These are phyloP conservation scores for Trematocara stigmaticum DNA, from an alignment of 2,113 vertebrate genomes.

Conservation along the genomic window DNA sequence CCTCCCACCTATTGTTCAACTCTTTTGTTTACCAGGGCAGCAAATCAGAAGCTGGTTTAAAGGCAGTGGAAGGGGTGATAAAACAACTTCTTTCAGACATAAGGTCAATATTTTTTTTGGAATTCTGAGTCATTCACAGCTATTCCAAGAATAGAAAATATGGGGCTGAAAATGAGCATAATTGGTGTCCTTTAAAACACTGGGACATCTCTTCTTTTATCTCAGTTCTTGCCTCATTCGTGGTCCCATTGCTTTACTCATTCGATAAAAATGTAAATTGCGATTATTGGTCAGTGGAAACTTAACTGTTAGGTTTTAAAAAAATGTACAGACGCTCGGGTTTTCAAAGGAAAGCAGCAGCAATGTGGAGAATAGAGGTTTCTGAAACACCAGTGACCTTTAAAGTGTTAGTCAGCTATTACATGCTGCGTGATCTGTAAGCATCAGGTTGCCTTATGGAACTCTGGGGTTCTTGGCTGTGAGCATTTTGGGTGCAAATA, in stretches of 20 bases:
- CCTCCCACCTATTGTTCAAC: background rate
- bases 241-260: background rate
- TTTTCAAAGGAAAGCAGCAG: background rate
- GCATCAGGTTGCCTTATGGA: background rate
- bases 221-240: background rate
- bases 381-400: conserved; percentile 52
- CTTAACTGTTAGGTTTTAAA: background rate
- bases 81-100: background rate
- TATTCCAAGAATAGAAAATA: background rate
- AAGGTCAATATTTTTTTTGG: background rate
- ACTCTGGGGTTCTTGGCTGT: background rate
- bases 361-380: background rate
- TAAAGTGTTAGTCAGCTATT: conserved; percentile 25
- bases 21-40: background rate
- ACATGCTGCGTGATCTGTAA: conserved; percentile 7
- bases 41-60: background rate
- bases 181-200: background rate
- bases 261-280: background rate
- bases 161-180: background rate
- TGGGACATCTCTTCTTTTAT: background rate
- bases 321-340: background rate
- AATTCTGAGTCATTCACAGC: background rate
- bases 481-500: background rate
- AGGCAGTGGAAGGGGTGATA: background rate
- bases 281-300: background rate